A percentile compares a stretch with the other conserved stretches of the same genome.
Evolutionary conservation across 2,888 invertebrate species (phyloP).

Genomic region (Drosophila melanosoma): DNA sequence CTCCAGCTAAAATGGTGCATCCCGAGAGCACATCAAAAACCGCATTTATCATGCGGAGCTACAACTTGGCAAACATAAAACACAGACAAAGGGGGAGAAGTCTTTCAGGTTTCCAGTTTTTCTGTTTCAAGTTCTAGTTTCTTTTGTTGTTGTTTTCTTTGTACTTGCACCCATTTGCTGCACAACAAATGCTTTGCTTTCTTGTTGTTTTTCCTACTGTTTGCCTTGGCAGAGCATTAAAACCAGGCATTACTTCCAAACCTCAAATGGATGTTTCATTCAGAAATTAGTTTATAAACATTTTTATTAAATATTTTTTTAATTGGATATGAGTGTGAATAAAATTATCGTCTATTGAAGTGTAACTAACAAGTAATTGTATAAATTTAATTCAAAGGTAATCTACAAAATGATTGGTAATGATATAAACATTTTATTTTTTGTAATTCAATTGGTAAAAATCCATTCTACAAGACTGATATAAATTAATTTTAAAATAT

Average conservation of each 20-base stretch:
- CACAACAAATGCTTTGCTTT: conserved; percentile 31
- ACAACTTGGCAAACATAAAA: conserved; percentile 55
- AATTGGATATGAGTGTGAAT: not conserved
- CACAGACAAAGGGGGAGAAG: conserved; percentile 47
- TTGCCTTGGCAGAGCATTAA: conserved; percentile 23
- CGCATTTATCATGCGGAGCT: conserved; percentile 67
- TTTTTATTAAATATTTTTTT: not conserved
- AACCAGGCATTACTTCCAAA: conserved; percentile 3
- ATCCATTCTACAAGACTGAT: conserved; percentile 8
- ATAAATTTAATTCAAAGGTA: not conserved
- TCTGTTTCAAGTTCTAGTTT: conserved; percentile 38
- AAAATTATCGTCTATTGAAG: not conserved
- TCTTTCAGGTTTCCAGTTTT: conserved; percentile 44
- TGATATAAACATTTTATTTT: conserved; percentile 2
- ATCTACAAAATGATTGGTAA: not conserved
- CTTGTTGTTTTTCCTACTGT: conserved; percentile 16
- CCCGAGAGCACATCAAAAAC: conserved; percentile 52
- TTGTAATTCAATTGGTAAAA: conserved; percentile 19
- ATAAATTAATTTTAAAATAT: conserved; percentile 1
- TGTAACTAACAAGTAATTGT: not conserved
- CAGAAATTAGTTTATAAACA: not conserved
- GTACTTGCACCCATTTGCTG: conserved; percentile 16
- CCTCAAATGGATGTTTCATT: not conserved
- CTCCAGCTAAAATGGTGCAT: conserved; percentile 17
- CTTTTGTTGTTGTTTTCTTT: conserved; percentile 16